These are phyloP conservation scores for Kobus ellipsiprymnus DNA, from an alignment of 2,113 vertebrate genomes.

Conservation along the genomic window DNA sequence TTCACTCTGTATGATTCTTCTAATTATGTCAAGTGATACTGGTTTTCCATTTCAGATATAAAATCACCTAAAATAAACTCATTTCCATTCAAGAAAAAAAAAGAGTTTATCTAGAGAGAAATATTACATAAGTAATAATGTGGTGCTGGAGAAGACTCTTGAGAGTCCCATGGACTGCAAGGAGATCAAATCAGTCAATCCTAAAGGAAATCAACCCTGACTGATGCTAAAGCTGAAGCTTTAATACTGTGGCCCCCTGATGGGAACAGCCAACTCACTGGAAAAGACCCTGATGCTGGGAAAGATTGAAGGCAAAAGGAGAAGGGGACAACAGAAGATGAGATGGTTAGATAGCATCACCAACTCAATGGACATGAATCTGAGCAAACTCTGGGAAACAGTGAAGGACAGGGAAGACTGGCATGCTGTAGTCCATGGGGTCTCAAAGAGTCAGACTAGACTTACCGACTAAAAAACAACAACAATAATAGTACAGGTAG, in stretches of 20 bases:
- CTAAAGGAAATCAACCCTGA: not conserved
- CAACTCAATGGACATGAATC: not conserved
- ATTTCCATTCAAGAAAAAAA: not conserved
- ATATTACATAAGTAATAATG: not conserved
- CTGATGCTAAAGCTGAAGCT: not conserved
- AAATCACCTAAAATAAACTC: not conserved
- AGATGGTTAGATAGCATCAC: not conserved
- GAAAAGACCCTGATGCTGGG: not conserved
- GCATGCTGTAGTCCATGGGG: not conserved
- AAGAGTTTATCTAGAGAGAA: not conserved
- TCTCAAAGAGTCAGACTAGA: not conserved
- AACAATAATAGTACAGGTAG: not conserved
- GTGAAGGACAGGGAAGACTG: not conserved
- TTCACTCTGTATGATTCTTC: not conserved
- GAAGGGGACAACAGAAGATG: not conserved
- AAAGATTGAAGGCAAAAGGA: not conserved
- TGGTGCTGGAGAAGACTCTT: not conserved
- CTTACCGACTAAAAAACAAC: not conserved
- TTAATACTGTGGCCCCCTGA: not conserved
- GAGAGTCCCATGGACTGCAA: not conserved
- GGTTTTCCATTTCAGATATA: not conserved
- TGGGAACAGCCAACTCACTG: not conserved
- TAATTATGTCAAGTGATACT: not conserved
- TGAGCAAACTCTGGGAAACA: not conserved
- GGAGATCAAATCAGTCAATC: not conserved